Evolutionary conservation across 2,113 vertebrate genomes (phyloP), one percentile per base, ranked within the genome.

Genomic region (Solea senegalensis): DNA sequence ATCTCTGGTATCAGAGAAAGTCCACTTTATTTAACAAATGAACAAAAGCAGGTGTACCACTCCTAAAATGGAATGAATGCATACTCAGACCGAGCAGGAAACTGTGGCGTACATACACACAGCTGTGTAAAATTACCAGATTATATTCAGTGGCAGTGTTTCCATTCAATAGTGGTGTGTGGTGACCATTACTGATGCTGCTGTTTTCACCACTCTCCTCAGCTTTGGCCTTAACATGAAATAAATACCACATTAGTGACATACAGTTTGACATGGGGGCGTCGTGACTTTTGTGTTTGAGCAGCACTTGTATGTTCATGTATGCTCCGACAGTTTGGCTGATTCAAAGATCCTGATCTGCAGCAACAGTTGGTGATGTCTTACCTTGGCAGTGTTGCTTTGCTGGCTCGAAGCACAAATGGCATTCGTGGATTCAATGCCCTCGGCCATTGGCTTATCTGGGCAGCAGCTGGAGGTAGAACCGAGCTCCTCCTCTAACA

Each of bases 391-490:
- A 72, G 55, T 1, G 72, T n/a, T 81, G 52, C 64, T 63, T 11
- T 54, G 78, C 59, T 80, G 89, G 45, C 62, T 48, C 3, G 76
- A 48, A 56, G 68, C 0, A 4, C 79, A 40, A 26, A 49, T 51
- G 39, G 70, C 41, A 21, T 59, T 69, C 56, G 64, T 75, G 40
- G 72, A 55, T 51, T 80, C 67, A 1, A 21, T 9, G 9, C 69
- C 66, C 45, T 87, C 85, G 68, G 58, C 51, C 45, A 57, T 8
- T 11, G 74, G 70, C 58, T 81, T 81, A 39, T 91, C 85, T 7
- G 75, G 78, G 61, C 81, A 56, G 64, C 86, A 74, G 60, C 85
- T 77, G 80, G 91, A 94, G 0, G 91, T 77, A 57, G 90, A 91
- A 60, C 90, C 91, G 2, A 74, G 52, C 21, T 88, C 84, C 13